Evolutionary conservation across 2,113 vertebrate genomes (phyloP), one percentile per base, ranked within the genome.

Genomic region (Ailuropoda melanoleuca): DNA sequence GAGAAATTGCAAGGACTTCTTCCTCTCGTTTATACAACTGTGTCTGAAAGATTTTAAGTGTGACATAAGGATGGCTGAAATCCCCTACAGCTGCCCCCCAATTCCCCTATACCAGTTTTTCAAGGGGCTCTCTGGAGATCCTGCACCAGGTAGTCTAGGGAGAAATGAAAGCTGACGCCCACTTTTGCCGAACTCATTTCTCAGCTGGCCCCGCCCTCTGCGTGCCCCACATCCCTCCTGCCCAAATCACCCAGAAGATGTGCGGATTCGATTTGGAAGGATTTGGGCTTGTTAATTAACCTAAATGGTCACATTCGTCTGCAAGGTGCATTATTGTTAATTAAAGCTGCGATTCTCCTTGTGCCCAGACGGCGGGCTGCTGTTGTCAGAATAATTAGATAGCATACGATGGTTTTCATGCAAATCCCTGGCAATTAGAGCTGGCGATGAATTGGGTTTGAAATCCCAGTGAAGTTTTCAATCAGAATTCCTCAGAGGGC

Each of bases 281-380:
- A 90, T 95, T 89, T 62, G 91, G 56, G 72, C 86, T 97, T 98
- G 95, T 97, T 98, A 97, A 98, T 98, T 97, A 98, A 98, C 97
- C 97, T 86, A 94, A 95, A 97, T 93, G 96, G 91, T 94, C 95
- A 87, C 95, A 96, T 98, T 97, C 37, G 1, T 97, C 92, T 60
- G 96, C 97, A 97, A 98, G 96, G 96, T 98, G 93, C 87, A 92
- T 97, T 97, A 95, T 90, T 97, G 90, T 97, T 98, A 97, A 97
- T 97, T 98, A 98, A 98, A 98, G 93, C 96, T n/a, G 37, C 0
- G 56, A 97, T 97, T 97, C 96, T 98, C 89, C 90, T 86, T 93
- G 77, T 97, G 97, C 97, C 98, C 97, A 98, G 97, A 95, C 88
- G 4, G 88, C 83, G 77, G 85, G 95, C 91, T 97, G 97, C 93